Conservation (phyloP, 2,888 invertebrate genomes). For the Habrosyne pyritoides region DNA sequence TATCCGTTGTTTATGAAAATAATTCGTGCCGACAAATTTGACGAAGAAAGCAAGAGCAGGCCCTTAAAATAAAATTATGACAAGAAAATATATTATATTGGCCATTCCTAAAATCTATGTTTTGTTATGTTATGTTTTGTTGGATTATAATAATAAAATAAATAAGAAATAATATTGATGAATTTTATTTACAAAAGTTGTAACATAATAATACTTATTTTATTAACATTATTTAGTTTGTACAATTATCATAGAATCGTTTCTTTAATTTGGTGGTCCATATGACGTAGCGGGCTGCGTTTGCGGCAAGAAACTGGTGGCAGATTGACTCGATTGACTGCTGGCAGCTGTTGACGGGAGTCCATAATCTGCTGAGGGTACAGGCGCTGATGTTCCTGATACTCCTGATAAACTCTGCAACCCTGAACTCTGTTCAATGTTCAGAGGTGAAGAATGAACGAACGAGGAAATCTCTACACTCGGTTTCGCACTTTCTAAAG, state of each 20-base stretch:
- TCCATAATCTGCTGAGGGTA: slow-evolving; percentile 49
- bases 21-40: slow-evolving; percentile 50
- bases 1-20: slow-evolving; percentile 62
- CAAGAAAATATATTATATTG: neutral
- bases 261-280: slow-evolving; percentile 61
- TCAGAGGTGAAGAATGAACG: slow-evolving; percentile 60
- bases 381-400: slow-evolving; percentile 19
- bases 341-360: slow-evolving; percentile 45
- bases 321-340: slow-evolving; percentile 38
- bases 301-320: slow-evolving; percentile 62
- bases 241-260: slow-evolving; percentile 28
- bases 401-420: slow-evolving; percentile 31
- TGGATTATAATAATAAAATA: slow-evolving; percentile 24
- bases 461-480: slow-evolving; percentile 76
- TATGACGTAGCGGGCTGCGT: slow-evolving; percentile 61
- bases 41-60: slow-evolving; percentile 17
- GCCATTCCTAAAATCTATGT: neutral
- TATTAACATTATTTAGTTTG: slow-evolving; percentile 39
- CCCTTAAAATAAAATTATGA: neutral
- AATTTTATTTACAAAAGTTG: slow-evolving; percentile 44
- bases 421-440: slow-evolving; percentile 23
- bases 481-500: slow-evolving; percentile 67
- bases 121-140: neutral
- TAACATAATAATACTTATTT: slow-evolving; percentile 23
- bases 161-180: slow-evolving; percentile 20